Evolutionary conservation across 2,113 vertebrate species (phyloP), one percentile per base, ranked within the genome.

Genomic region (Hyla sarda): DNA sequence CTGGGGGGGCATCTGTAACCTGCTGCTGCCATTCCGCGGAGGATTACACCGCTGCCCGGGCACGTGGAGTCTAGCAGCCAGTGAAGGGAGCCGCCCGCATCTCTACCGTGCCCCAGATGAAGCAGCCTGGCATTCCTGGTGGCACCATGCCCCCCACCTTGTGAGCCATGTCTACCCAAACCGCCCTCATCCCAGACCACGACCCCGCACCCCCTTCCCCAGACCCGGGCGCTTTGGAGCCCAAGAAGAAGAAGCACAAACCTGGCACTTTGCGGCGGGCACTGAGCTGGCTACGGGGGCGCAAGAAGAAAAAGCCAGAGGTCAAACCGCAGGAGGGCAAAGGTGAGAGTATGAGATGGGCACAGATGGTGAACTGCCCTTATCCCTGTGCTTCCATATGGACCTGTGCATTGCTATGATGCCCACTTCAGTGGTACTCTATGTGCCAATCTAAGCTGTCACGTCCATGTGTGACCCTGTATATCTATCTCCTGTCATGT

Each of bases 271-370:
- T 98, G 87, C 95, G 96, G 69, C 91, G 96, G 54, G 96, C 96
- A 23, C 91, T 98, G 90, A 94, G 94, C 91, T 98, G 97, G 97
- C 85, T 98, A 52, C 95, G 96, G 88, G 94, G 95, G 75, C 94
- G 92, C 83, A 92, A 93, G 84, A 92, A 90, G 90, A 95, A 92
- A 90, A 94, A 92, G 89, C 93, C 88, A 84, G 23, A 90, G 5
- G 80, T 84, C 87, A 92, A 91, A 89, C 90, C 88, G 84, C 88
- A 79, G 16, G 92, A 90, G 82, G 88, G 90, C 82, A 91, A 85
- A 90, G 88, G 87, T 89, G 88, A 52, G 87, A 65, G 45, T 5
- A 13, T 34, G 37, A 5, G 14, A n/a, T 19, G 62, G 32, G 37
- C 34, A 32, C 41, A 25, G 67, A 0, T 3, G 17, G 14, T 56